Conservation (phyloP, 2,113 vertebrate species). For the Toxotes chatareus region DNA sequence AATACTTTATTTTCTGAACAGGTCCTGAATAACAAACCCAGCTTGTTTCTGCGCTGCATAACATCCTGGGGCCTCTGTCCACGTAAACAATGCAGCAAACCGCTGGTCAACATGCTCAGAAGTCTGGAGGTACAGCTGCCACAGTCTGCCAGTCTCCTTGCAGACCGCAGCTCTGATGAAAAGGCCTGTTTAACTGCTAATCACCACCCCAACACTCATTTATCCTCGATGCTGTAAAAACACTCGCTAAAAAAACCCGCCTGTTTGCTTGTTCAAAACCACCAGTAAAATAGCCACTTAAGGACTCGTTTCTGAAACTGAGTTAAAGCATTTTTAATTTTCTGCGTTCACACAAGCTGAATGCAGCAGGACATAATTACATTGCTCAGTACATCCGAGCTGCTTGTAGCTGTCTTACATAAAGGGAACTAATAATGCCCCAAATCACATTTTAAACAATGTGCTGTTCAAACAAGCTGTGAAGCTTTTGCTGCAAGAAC, state of each 20-base stretch:
- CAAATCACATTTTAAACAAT: background rate
- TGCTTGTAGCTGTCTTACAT: background rate
- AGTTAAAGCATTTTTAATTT: background rate
- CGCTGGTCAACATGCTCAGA: slow-evolving; percentile 36
- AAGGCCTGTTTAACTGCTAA: slow-evolving; percentile 44
- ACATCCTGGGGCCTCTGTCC: slow-evolving; percentile 44
- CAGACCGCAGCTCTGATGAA: slow-evolving; percentile 68
- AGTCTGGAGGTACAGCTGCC: slow-evolving; percentile 50
- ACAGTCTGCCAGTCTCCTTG: slow-evolving; percentile 61
- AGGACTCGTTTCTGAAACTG: background rate
- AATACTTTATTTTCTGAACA: slow-evolving; percentile 23
- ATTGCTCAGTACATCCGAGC: background rate
- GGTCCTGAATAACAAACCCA: slow-evolving; percentile 18
- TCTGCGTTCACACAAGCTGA: background rate
- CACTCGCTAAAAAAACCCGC: slow-evolving; percentile 24
- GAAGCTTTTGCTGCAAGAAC: slow-evolving; percentile 7
- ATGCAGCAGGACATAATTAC: background rate
- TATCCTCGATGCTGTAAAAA: slow-evolving; percentile 47
- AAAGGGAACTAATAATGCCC: background rate
- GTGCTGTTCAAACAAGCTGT: background rate
- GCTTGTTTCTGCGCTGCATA: slow-evolving; percentile 36
- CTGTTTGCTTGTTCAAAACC: slow-evolving; percentile 52
- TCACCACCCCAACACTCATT: slow-evolving; percentile 42
- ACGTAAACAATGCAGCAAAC: slow-evolving; percentile 60
- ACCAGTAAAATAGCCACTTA: background rate